Percentiles rank a stretch among this genome's conserved stretches.
Evolutionary conservation across 2,113 vertebrate species (phyloP).

Genomic region (Romanogobio albipinnatus): DNA sequence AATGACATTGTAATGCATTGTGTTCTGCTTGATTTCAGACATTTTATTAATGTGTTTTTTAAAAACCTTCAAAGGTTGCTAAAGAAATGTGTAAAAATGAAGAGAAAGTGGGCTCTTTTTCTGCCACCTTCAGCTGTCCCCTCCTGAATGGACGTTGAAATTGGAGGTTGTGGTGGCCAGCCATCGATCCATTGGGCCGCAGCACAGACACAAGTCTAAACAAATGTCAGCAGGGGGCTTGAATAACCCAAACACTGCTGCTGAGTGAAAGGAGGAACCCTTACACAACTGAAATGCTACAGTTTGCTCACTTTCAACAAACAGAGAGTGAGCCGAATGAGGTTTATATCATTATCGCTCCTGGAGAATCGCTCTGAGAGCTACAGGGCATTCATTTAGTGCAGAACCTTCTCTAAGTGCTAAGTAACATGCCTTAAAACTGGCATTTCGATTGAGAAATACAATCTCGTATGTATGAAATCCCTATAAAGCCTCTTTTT

Average conservation of each 20-base stretch:
- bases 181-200: constrained; percentile 47
- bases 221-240: constrained; percentile 51
- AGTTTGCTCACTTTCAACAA: constrained; percentile 48
- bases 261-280: constrained; percentile 31
- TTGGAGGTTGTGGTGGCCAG: constrained; percentile 18
- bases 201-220: constrained; percentile 44
- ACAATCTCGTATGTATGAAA: background rate
- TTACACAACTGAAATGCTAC: constrained; percentile 37
- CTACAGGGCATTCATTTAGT: constrained; percentile 3
- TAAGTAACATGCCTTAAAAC: background rate
- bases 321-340: constrained; percentile 36
- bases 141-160: constrained; percentile 26
- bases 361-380: background rate
- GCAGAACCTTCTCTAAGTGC: background rate
- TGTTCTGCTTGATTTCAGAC: background rate
- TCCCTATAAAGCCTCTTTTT: background rate
- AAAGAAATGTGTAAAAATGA: background rate
- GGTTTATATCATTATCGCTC: constrained; percentile 21
- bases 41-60: background rate
- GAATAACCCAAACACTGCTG: constrained; percentile 47
- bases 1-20: background rate
- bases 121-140: constrained; percentile 11
- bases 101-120: constrained; percentile 29
- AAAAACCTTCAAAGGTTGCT: background rate
- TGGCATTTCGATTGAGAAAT: background rate